Percentiles rank a stretch among this genome's conserved stretches.
Conservation (phyloP, 1,140 invertebrate species). For the Drosophila biarmipes region DNA sequence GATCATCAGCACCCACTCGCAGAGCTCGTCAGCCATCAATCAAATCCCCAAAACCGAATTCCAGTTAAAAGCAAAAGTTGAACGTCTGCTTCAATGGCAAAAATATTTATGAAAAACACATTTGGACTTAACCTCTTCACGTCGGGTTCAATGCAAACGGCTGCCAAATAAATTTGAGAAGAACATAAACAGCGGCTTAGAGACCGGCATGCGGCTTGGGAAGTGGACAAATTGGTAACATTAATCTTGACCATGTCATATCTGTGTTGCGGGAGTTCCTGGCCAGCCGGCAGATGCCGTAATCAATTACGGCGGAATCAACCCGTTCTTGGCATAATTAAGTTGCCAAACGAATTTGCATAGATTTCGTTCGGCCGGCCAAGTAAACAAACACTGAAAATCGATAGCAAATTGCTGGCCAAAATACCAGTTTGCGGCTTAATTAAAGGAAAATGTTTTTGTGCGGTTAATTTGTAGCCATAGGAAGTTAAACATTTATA, state of each 20-base stretch:
- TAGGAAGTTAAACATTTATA: constrained; percentile 60
- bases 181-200: constrained; percentile 7
- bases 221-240: constrained; percentile 70
- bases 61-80: constrained; percentile 72
- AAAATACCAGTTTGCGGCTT: constrained; percentile 71
- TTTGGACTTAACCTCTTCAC: constrained; percentile 73
- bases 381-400: constrained; percentile 40
- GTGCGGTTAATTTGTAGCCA: constrained; percentile 27
- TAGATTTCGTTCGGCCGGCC: constrained; percentile 43
- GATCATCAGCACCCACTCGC: constrained; percentile 45
- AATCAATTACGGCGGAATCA: constrained; percentile 43
- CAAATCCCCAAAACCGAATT: constrained; percentile 18
- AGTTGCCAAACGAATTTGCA: constrained; percentile 53
- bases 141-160: constrained; percentile 72
- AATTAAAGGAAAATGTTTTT: constrained; percentile 65
- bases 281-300: constrained; percentile 29
- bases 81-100: constrained; percentile 42
- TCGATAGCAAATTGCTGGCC: constrained; percentile 51
- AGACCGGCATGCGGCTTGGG: constrained; percentile 49
- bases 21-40: constrained; percentile 47
- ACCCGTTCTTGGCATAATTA: constrained; percentile 71
- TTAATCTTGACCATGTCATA: constrained; percentile 51
- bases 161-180: constrained; percentile 54
- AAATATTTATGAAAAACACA: constrained; percentile 23
- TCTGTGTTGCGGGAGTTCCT: constrained; percentile 29